Conservation (phyloP, 2,888 invertebrate species). For the Hoplodrina blanda region DNA sequence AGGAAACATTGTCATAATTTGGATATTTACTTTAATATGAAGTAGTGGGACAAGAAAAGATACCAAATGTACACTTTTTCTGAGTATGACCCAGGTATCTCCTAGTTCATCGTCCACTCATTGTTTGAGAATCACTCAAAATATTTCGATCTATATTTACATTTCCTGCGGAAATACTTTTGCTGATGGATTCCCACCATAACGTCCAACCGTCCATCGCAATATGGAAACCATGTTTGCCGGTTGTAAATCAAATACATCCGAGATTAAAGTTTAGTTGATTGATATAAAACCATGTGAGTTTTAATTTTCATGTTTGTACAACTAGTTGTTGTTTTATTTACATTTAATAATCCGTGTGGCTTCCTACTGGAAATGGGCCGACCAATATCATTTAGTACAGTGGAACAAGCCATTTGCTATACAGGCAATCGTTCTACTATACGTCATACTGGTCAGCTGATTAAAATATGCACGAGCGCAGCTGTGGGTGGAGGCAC, state of each 20-base stretch:
- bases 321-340: slow-evolving; percentile 34
- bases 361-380: slow-evolving; percentile 24
- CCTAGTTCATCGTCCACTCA: slow-evolving; percentile 18
- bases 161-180: slow-evolving; percentile 55
- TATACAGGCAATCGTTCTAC: too few relatives aligned
- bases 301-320: slow-evolving; percentile 28
- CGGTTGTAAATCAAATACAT: slow-evolving; percentile 52
- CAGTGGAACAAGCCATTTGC: too few relatives aligned
- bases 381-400: neutral
- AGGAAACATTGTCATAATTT: too few relatives aligned
- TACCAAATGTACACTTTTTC: too few relatives aligned
- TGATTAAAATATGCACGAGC: too few relatives aligned
- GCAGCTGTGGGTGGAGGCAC: too few relatives aligned
- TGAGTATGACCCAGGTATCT: too few relatives aligned
- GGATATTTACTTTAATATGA: too few relatives aligned
- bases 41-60: too few relatives aligned
- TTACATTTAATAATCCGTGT: slow-evolving; percentile 13
- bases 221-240: slow-evolving; percentile 41
- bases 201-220: slow-evolving; percentile 22
- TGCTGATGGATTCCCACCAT: slow-evolving; percentile 56
- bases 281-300: slow-evolving; percentile 48
- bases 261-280: slow-evolving; percentile 48
- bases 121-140: slow-evolving; percentile 52
- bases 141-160: slow-evolving; percentile 57
- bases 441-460: too few relatives aligned